Evolutionary conservation across 2,113 vertebrate species (phyloP).

Genomic region (Planiliza haematocheilus): DNA sequence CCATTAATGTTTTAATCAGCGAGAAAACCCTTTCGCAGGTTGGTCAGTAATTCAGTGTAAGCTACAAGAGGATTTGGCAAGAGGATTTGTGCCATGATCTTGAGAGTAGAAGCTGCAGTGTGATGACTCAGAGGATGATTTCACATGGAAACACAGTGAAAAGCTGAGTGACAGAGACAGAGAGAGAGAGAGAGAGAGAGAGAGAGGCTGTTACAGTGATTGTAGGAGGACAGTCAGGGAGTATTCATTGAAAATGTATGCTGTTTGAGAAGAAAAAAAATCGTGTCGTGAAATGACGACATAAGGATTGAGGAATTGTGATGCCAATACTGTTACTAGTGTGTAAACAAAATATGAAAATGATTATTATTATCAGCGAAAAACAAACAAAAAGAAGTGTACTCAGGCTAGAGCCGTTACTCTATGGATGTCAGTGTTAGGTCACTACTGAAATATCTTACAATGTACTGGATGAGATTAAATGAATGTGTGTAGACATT

Average conservation of each 20-base stretch:
- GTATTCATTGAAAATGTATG: neutral
- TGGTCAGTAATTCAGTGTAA: slow-evolving; percentile 18
- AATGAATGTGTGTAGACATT: too few relatives aligned
- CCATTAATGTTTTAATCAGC: slow-evolving; percentile 4
- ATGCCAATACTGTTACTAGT: too few relatives aligned
- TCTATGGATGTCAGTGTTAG: too few relatives aligned
- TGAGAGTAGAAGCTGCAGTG: neutral
- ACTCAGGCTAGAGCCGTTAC: too few relatives aligned
- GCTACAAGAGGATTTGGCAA: neutral
- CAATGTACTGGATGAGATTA: too few relatives aligned
- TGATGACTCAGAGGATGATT: slow-evolving; percentile 23
- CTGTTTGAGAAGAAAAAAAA: too few relatives aligned
- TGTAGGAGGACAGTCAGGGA: neutral
- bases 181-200: neutral
- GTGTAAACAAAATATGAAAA: too few relatives aligned
- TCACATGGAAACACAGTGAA: slow-evolving; percentile 21
- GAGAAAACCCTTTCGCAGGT: neutral
- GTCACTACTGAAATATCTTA: too few relatives aligned
- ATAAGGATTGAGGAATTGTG: too few relatives aligned
- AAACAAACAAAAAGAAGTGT: too few relatives aligned
- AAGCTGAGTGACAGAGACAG: neutral
- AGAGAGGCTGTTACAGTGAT: neutral
- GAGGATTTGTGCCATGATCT: slow-evolving; percentile 11
- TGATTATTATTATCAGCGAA: too few relatives aligned
- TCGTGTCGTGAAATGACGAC: too few relatives aligned